phyloP scores from a whole-genome alignment of 2,113 vertebrate species.

The Indri indri region DNA sequence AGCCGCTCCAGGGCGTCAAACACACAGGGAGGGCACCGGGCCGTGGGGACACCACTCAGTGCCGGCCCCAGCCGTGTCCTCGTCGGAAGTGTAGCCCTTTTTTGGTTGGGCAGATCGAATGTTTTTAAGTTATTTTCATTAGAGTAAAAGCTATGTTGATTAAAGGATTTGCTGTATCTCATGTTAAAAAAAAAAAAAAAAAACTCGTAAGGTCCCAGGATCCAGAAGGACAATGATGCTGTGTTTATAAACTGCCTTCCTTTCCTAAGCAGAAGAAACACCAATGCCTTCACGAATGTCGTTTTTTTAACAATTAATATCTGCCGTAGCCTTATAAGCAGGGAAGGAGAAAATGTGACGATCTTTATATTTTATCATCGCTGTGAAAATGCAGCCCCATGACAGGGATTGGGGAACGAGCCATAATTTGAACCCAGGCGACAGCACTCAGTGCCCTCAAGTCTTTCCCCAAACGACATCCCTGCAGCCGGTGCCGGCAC shows the following conservation, averaged over 20 bases:
- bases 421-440: background rate
- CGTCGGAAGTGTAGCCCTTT: background rate
- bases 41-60: background rate
- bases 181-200: background rate
- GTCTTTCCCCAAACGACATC: background rate
- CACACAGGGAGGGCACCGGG: background rate
- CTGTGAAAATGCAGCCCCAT: background rate
- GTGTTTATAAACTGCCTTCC: background rate
- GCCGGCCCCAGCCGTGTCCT: fast-evolving
- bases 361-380: no score
- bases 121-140: conserved; percentile 44
- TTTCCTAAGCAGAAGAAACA: background rate
- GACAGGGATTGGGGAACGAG: background rate
- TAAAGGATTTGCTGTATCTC: conserved; percentile 5
- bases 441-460: fast-evolving
- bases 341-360: background rate
- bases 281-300: background rate
- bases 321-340: background rate
- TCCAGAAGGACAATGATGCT: background rate
- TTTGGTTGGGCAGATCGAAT: background rate
- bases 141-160: conserved; percentile 47
- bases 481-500: fast-evolving
- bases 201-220: background rate
- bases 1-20: background rate
- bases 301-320: background rate